Conservation (phyloP, 1,140 invertebrate species). For the Papilio dardanus region DNA sequence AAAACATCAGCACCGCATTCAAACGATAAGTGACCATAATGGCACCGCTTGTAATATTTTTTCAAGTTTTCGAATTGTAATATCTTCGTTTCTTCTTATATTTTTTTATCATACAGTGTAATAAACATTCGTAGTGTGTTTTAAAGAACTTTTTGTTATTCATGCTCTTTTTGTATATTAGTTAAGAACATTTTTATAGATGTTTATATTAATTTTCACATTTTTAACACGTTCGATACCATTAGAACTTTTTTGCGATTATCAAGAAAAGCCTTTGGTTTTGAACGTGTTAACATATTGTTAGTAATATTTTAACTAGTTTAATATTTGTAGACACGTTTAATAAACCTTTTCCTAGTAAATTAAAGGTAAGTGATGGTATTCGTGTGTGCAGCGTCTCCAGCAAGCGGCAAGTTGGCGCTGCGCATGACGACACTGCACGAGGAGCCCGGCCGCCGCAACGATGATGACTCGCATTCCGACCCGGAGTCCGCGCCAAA, state of each 20-base stretch:
- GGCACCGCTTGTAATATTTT: conserved; percentile 11
- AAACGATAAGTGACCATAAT: background rate
- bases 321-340: background rate
- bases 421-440: conserved; percentile 95
- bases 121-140: background rate
- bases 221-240: background rate
- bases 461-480: conserved; percentile 79
- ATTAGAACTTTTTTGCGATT: background rate
- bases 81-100: background rate
- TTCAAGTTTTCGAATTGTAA: background rate
- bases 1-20: conserved; percentile 36
- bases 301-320: background rate
- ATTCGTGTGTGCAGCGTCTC: conserved; percentile 85
- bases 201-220: background rate
- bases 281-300: background rate
- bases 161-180: background rate
- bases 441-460: conserved; percentile 87
- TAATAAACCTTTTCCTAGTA: background rate
- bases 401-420: conserved; percentile 90
- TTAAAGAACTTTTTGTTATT: background rate
- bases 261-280: too few relatives aligned
- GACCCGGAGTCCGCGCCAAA: conserved; percentile 72
- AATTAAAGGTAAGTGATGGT: background rate
- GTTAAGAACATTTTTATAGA: background rate
- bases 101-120: background rate